Evolutionary conservation across 92 coral and sea anemone species (phyloP), one percentile per base, ranked within the genome.

Genomic region (Zoanthus sansibaricus): DNA sequence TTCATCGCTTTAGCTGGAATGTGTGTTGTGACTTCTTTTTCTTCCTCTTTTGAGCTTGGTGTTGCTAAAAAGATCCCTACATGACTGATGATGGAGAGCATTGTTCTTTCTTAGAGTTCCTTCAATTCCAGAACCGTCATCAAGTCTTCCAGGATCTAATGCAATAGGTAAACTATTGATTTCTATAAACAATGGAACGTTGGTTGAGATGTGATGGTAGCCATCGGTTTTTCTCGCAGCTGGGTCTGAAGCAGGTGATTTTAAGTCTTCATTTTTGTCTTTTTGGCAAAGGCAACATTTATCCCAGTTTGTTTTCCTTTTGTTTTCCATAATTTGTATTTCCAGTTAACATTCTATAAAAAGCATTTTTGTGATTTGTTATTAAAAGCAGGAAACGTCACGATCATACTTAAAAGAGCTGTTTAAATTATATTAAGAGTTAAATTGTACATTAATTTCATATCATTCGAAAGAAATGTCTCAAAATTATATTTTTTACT

Each of bases 41-140:
- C 72, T 68, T 37, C 92, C 92, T 73, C 92, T 89, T 83, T 58
- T 14, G 14, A 58, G 66, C 66, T 58, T 58, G 12, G 66, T 58
- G 14, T 58, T 58, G 66, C 14, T 58, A 16, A 58, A 58, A 58
- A 58, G 66, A 10, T 10, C 16, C 14, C 66, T 14, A 5, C 66
- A 61, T 3, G 75, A 20, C 84, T 89, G 91, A 61, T 92, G 92
- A 82, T 89, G 86, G 12, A 72, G 84, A 62, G 92, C 92, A 48
- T 83, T 77, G 79, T 91, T 91, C 56, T 71, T 91, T 51, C 78
- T 72, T 31, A 88, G 64, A 33, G 94, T 84, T 25, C 78, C 89
- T 62, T 91, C 89, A 2, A 84, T 70, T 18, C 87, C 92, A 31
- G 72, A 62, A 14, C 87, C 94, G 61, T 88, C 92, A 67, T 91